Conservation (phyloP, 2,888 invertebrate genomes). For the Eretmocerus hayati region DNA sequence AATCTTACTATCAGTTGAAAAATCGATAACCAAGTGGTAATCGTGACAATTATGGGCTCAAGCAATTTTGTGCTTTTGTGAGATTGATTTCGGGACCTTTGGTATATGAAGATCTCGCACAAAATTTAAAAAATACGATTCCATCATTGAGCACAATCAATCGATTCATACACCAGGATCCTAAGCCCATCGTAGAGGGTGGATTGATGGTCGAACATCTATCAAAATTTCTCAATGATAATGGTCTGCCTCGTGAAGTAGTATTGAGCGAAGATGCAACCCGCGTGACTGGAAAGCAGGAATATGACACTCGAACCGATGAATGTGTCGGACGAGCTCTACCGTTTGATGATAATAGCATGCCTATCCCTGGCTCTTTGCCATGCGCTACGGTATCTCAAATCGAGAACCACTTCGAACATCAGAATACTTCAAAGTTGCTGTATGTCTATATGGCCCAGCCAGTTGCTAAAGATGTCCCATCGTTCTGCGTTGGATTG, state of each 20-base stretch:
- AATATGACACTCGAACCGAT: constrained; percentile 24
- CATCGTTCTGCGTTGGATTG: neutral
- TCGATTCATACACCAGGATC: too few species aligned
- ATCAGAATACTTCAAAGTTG: neutral
- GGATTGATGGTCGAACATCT: constrained; percentile 31
- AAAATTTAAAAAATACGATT: too few species aligned
- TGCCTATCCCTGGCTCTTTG: constrained; percentile 1
- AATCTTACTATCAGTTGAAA: too few species aligned
- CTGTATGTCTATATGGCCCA: neutral
- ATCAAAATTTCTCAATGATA: constrained; percentile 18
- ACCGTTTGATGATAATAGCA: constrained; percentile 11
- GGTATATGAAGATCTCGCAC: too few species aligned
- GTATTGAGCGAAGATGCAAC: constrained; percentile 29
- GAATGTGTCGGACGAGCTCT: constrained; percentile 23
- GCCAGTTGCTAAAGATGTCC: neutral
- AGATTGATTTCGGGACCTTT: too few species aligned
- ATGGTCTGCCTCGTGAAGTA: constrained; percentile 20
- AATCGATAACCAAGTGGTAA: too few species aligned
- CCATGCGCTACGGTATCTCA: neutral
- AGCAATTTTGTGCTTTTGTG: too few species aligned
- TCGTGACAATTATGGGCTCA: too few species aligned
- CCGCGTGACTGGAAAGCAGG: constrained; percentile 21
- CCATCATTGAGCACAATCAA: too few species aligned
- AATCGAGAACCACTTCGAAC: neutral
- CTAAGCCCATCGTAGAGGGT: constrained; percentile 17